These are phyloP conservation scores for Diphyllodes magnificus DNA, from an alignment of 2,113 vertebrate genomes.

Conservation along the genomic window DNA sequence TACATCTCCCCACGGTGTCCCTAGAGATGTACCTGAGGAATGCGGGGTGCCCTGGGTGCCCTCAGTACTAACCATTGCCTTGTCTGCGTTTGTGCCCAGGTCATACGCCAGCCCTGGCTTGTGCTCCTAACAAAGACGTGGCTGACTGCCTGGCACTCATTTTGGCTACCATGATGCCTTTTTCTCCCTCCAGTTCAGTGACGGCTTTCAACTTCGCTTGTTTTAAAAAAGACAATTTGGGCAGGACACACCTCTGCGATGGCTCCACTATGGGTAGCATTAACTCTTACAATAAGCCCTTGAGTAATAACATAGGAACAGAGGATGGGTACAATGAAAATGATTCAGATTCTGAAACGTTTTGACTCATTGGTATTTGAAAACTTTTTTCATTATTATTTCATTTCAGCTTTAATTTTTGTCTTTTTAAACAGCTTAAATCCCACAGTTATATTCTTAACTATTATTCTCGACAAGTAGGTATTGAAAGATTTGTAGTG, in stretches of 20 bases:
- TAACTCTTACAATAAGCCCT: constrained; percentile 70
- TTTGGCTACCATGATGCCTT: constrained; percentile 99
- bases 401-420: neutral
- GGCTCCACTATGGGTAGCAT: constrained; percentile 76
- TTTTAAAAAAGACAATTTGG: constrained; percentile 84
- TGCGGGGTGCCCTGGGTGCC: constrained; percentile 34
- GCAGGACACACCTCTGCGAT: constrained; percentile 74
- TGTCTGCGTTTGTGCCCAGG: constrained; percentile 89
- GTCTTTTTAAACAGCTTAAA: constrained; percentile 10
- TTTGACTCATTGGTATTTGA: constrained; percentile 73
- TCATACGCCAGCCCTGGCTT: constrained; percentile 98
- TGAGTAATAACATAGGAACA: constrained; percentile 65
- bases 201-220: constrained; percentile 87
- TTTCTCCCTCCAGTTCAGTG: constrained; percentile 95
- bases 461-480: neutral
- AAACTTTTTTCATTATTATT: neutral
- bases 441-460: constrained; percentile 5
- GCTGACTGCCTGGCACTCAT: constrained; percentile 99
- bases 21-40: constrained; percentile 65
- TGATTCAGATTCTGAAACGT: constrained; percentile 92
- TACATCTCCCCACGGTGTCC: constrained; percentile 41
- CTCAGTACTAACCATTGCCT: constrained; percentile 71
- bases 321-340: constrained; percentile 87
- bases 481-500: neutral
- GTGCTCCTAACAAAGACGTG: constrained; percentile 95